phyloP scores from a whole-genome alignment of 2,113 vertebrate species.

The Rhadina sibilatrix region DNA sequence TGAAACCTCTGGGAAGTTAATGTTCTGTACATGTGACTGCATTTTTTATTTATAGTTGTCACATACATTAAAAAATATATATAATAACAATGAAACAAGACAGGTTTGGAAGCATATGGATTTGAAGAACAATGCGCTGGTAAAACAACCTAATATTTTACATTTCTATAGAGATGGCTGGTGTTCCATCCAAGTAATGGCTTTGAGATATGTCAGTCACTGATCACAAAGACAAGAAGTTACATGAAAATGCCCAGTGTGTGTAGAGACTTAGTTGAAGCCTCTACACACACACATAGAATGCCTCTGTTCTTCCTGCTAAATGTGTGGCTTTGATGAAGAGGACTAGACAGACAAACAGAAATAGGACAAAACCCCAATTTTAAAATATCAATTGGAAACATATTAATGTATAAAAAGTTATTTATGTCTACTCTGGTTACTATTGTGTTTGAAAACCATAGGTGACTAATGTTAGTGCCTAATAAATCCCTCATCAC shows the following conservation, averaged over 20 bases:
- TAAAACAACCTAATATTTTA: background rate
- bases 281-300: fast-evolving
- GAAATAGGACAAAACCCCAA: background rate
- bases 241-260: background rate
- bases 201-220: background rate
- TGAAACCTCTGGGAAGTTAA: background rate
- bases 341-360: background rate
- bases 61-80: background rate
- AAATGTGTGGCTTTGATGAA: background rate
- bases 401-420: background rate
- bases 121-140: background rate
- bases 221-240: background rate
- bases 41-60: background rate
- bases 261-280: background rate
- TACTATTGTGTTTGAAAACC: background rate
- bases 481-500: background rate
- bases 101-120: background rate
- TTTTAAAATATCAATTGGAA: background rate
- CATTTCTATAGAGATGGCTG: background rate
- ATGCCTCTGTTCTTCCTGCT: background rate
- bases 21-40: too few relatives aligned
- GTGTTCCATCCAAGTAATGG: background rate
- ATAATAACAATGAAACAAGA: background rate
- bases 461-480: background rate
- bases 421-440: background rate